Conservation (phyloP, 1,140 invertebrate species). For the Orchestia grillus region DNA sequence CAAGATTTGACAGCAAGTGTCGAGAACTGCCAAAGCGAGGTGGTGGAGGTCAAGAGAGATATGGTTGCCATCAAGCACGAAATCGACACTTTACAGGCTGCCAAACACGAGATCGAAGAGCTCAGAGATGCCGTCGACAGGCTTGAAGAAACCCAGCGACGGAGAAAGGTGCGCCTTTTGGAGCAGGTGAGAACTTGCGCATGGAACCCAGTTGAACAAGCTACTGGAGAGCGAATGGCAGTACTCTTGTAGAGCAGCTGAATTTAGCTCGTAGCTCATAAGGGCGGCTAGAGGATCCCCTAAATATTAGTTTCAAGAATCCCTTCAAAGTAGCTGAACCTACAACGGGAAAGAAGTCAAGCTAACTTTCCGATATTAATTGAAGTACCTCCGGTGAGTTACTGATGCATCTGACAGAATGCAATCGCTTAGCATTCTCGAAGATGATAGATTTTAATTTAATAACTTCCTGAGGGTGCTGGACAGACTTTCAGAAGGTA, state of each 20-base stretch:
- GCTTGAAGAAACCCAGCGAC: slow-evolving; percentile 88
- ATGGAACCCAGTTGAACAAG: neutral
- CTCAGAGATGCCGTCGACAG: slow-evolving; percentile 89
- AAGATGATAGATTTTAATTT: too few species aligned
- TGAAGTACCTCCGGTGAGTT: neutral
- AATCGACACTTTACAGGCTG: slow-evolving; percentile 90
- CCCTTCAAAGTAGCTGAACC: neutral
- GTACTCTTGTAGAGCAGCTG: neutral
- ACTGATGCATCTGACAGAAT: too few species aligned
- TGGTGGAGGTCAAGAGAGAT: slow-evolving; percentile 89
- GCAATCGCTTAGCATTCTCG: too few species aligned
- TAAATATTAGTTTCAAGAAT: neutral
- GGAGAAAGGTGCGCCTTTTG: slow-evolving; percentile 85
- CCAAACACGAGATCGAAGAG: slow-evolving; percentile 94
- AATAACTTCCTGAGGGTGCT: neutral
- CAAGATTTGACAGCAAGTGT: slow-evolving; percentile 93
- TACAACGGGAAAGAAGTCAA: neutral
- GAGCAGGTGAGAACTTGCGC: slow-evolving; percentile 80
- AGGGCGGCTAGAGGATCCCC: neutral
- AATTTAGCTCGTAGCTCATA: neutral
- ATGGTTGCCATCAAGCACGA: slow-evolving; percentile 95
- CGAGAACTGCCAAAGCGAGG: slow-evolving; percentile 92
- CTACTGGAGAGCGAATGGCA: neutral
- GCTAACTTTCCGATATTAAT: neutral
- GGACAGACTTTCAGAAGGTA: neutral